A percentile compares a stretch with the other conserved stretches of the same genome.
These are phyloP conservation scores for Apteryx mantelli DNA, from an alignment of 2,113 vertebrate species.

Conservation along the genomic window DNA sequence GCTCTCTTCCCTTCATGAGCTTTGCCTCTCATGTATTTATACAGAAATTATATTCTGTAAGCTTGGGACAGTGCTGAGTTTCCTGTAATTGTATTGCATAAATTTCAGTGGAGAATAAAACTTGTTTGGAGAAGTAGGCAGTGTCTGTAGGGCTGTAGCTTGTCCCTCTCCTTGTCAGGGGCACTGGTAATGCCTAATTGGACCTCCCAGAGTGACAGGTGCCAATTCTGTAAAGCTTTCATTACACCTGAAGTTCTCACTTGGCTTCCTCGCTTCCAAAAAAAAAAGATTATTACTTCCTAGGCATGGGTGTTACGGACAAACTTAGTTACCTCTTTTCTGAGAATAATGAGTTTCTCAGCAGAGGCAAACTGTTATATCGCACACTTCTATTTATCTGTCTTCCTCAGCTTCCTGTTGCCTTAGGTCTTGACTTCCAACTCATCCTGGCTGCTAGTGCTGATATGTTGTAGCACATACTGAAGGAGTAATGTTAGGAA, in stretches of 20 bases:
- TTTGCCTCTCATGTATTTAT: background rate
- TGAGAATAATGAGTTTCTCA: background rate
- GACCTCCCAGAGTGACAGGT: background rate
- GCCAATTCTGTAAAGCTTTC: background rate
- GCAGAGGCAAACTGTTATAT: background rate
- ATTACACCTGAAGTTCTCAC: background rate
- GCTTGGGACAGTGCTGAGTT: background rate
- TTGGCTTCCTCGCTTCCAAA: background rate
- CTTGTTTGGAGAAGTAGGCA: background rate
- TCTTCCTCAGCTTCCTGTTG: conserved; percentile 2
- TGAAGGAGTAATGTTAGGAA: background rate
- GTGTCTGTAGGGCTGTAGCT: background rate
- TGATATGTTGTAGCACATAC: background rate
- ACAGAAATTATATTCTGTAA: background rate
- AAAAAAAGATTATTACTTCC: conserved; percentile 9
- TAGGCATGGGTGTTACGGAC: background rate
- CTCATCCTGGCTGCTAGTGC: background rate
- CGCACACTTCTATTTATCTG: background rate
- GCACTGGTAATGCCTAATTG: accelerated
- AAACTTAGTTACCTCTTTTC: background rate
- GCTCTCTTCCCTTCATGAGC: background rate
- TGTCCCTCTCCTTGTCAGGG: accelerated
- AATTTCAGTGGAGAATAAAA: background rate
- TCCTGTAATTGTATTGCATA: background rate
- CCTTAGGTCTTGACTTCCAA: background rate